Base-by-base conservation (phyloP, 1,140 invertebrate species). In the Trichonephila clavipes region DNA sequence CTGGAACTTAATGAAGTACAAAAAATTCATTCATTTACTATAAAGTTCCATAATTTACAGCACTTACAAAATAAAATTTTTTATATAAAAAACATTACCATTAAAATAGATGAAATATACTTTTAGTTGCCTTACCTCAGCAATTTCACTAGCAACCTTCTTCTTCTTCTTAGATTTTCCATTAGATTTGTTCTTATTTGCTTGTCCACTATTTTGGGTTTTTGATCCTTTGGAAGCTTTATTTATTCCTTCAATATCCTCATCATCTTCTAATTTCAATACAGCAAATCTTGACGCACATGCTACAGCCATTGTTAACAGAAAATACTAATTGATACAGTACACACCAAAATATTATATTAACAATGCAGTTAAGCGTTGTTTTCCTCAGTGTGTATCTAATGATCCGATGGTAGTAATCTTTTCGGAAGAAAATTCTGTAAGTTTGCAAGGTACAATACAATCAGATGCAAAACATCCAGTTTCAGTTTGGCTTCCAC, bases 241-340 rank as follows among this genome's bases (percentile, higher is more conserved):
- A 95, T 77, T 95, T 95, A 90, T 19, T 28, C 40, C 10, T n/a
- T 88, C 92, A 81, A 58, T 62, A 24, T 81, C 34, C 12, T 97
- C 97, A 93, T 97, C 97, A 94, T 97, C 97, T 94, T 97, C 97
- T 51, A 97, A 96, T 95, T 96, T 96, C 40, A 97, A 95, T 83
- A 96, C 96, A 92, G 97, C 96, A 95, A 97, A 97, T 82, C 97
- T 95, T 61, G 97, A 97, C 94, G 96, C 96, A 88, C 97, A 96
- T 66, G 96, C 96, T 24, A 93, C 92, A 77, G 92, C 92, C 92
- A 93, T 93, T 34, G 44, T 92, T 40, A 24, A 62, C 58, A 28
- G 24, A 8, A 58, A 61, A 59, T 51, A 51, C 34, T 40, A 51
- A 51, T 51, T 51, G 10, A 18, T n/a, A 58, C 19, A 85, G 8